Conservation (phyloP, 2,797 vertebrate genomes). For the Rhynchonycteris naso region DNA sequence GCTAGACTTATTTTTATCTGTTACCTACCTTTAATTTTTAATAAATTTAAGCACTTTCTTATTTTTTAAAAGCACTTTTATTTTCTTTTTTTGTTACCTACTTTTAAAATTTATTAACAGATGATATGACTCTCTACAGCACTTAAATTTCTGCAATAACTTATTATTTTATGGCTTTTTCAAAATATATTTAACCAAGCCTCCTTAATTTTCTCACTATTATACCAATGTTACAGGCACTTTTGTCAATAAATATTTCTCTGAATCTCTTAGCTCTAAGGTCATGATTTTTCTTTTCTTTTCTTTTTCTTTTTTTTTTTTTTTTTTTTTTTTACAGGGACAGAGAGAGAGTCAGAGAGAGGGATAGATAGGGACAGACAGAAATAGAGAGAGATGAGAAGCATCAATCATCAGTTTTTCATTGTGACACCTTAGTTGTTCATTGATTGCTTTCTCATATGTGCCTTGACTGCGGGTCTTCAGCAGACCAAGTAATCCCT, state of each 20-base stretch:
- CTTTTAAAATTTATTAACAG: neutral
- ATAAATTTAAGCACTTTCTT: neutral
- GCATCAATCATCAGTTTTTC: too few relatives aligned
- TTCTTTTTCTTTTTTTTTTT: too few relatives aligned
- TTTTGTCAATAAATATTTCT: neutral
- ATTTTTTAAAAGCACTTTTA: neutral
- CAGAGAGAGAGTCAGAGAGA: too few relatives aligned
- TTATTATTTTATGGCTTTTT: neutral
- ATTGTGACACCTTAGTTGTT: too few relatives aligned
- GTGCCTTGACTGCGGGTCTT: too few relatives aligned
- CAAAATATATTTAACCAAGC: neutral
- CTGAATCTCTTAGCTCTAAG: neutral
- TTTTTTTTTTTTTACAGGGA: too few relatives aligned
- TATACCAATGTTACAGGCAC: neutral
- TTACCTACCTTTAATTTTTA: neutral
- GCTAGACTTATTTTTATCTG: neutral
- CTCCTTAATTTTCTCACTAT: neutral
- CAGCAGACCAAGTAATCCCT: too few relatives aligned
- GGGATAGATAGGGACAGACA: too few relatives aligned
- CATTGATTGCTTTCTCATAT: too few relatives aligned
- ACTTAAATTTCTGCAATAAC: neutral
- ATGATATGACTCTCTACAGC: neutral
- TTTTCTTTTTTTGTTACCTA: neutral
- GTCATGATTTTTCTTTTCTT: slow-evolving; percentile 7
- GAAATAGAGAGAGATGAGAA: too few relatives aligned